Evolutionary conservation across 2,113 vertebrate species (phyloP), one percentile per base, ranked within the genome.

Genomic region (Rhegmatorhina hoffmannsi): DNA sequence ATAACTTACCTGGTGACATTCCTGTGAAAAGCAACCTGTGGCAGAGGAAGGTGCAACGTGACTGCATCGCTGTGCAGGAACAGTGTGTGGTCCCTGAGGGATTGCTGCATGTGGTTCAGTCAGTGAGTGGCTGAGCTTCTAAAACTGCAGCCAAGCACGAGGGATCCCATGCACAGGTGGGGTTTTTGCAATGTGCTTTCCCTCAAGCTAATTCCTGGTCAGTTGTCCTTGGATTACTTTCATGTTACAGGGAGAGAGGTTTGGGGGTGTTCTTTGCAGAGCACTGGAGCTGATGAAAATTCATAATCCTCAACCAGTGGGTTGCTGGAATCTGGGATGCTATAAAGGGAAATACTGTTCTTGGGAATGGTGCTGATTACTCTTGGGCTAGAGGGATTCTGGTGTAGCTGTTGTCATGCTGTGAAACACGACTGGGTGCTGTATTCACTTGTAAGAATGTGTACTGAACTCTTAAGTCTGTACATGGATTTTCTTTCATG

Each of bases 401-500:
- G 19, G 10, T 50, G 9, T 4, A 46, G 66, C 55, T 66, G 18
- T 16, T 68, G 52, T 67, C 15, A 11, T 21, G 29, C 12, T 73
- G 12, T 23, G 58, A 43, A 49, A 56, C n/a, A 7, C 23, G 38
- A 4, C 34, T 72, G 13, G 28, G 24, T 46, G 1, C 66, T 68
- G 19, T 19, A 0, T 63, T 72, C 40, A 8, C 34, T 55, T 13
- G 1, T 7, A 13, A 40, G 44, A 50, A 63, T 0, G 0, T 9
- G 5, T 28, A 10, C 68, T 84, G 63, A 84, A 12, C 31, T 55
- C 60, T 3, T 4, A 5, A 49, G 19, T 36, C 18, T 62, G 13
- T 17, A 3, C 21, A 1, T 17, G 21, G 34, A 24, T 2, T 23
- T 78, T 56, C n/a, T 76, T 26, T 7, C 2, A 1, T 43, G 63